Evolutionary conservation across 1,140 invertebrate species (phyloP), one percentile per base, ranked within the genome.

Genomic region (Orius insidiosus): DNA sequence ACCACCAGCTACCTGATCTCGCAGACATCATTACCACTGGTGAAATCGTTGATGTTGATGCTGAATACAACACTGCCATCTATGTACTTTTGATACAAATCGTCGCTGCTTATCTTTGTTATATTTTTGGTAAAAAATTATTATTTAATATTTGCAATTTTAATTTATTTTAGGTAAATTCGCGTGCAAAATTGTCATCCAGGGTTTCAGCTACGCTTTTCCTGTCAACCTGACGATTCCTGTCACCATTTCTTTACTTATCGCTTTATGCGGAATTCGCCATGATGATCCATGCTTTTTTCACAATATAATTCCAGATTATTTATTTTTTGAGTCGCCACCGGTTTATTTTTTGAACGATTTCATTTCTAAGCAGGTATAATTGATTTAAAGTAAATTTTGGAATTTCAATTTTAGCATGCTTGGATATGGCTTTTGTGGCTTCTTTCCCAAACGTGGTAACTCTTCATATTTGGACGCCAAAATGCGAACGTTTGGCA

Each of bases 361-460:
- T 54, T 89, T 90, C 55, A 79, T 90, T 19, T 75, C 78, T 0
- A 75, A 81, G 56, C 81, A 89, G 58, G 66, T 68, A 52, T 56
- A 18, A 1, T 37, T 36, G 18, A 24, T 15, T 44, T 33, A 9
- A 45, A 10, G 33, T 45, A 31, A 34, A n/a, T n/a, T n/a, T n/a
- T n/a, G n/a, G n/a, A 36, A 36, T 36, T 36, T n/a, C 3, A 36
- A 33, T 33, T 56, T 31, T 54, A 71, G 70, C 83, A 92, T 64
- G 85, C 81, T 6, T 93, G 85, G 88, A 75, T 89, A 15, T 92
- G 88, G 85, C 61, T 93, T 44, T 58, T 94, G 3, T 95, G 89
- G 87, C 64, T 95, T n/a, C 62, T 95, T 1, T 93, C 88, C 0
- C 87, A 96, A 61, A 85, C 88, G 0, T 95, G 90, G 89, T 97